phyloP scores from a whole-genome alignment of 1,140 invertebrate species.

The Hylaeus anthracinus region DNA sequence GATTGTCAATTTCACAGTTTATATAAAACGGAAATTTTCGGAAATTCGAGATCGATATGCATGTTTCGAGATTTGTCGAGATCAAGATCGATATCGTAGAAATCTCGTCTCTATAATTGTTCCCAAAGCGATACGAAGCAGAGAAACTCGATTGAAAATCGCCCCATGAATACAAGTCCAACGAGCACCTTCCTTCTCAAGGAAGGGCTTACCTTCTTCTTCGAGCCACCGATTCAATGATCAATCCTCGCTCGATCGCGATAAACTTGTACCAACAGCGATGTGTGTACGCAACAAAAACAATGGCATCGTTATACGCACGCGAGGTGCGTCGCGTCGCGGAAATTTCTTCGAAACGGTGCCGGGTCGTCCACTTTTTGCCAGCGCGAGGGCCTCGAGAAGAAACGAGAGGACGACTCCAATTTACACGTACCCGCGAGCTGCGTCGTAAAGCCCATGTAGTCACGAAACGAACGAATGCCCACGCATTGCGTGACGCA shows the following conservation, averaged over 20 bases:
- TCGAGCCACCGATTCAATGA: neutral
- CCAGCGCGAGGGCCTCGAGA: neutral
- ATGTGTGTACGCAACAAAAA: constrained; percentile 16
- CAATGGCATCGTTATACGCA: constrained; percentile 33
- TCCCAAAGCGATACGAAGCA: too few relatives aligned
- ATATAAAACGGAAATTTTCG: too few relatives aligned
- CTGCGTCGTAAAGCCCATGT: constrained; percentile 26
- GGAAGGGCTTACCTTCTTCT: too few relatives aligned
- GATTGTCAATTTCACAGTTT: too few relatives aligned
- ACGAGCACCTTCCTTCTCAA: too few relatives aligned
- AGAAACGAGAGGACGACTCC: constrained; percentile 14
- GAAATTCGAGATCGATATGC: too few relatives aligned
- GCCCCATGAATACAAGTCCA: too few relatives aligned
- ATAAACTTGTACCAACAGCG: constrained; percentile 19
- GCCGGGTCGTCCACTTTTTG: constrained; percentile 34
- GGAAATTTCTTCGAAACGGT: constrained; percentile 24
- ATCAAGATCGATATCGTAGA: too few relatives aligned
- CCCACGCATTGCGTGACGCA: constrained; percentile 45
- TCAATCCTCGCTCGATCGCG: neutral
- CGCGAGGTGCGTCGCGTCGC: neutral
- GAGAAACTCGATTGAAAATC: too few relatives aligned
- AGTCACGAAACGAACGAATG: constrained; percentile 32
- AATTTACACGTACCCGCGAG: constrained; percentile 48
- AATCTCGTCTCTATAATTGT: too few relatives aligned
- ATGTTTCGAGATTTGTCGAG: too few relatives aligned